A percentile compares a stretch with the other conserved stretches of the same genome.
These are phyloP conservation scores for Ecdyonurus torrentis DNA, from an alignment of 2,888 invertebrate species.

Conservation along the genomic window DNA sequence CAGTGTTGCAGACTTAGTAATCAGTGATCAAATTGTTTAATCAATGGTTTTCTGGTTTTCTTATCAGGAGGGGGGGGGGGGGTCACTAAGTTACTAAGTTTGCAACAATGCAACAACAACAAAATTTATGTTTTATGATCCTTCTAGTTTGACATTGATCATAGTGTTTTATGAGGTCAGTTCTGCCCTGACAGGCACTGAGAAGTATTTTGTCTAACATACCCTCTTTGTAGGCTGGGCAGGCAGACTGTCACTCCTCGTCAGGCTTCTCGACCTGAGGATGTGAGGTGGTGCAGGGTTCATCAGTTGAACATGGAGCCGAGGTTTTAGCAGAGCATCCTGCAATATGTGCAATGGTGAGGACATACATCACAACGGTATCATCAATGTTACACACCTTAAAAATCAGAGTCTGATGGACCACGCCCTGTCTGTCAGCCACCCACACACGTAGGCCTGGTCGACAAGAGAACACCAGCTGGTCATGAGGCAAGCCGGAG, in stretches of 20 bases:
- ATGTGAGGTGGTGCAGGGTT: conserved; percentile 12
- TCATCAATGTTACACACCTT: too few relatives aligned
- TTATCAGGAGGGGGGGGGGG: too few relatives aligned
- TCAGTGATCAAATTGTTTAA: too few relatives aligned
- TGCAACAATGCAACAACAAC: too few relatives aligned
- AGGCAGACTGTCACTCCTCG: neutral
- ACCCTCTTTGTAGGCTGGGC: neutral
- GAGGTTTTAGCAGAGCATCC: conserved; percentile 13
- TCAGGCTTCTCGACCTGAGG: neutral
- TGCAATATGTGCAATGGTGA: conserved; percentile 4
- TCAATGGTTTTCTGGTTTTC: too few relatives aligned
- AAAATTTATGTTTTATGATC: too few relatives aligned
- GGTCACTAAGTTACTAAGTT: too few relatives aligned
- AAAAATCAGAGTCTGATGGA: conserved; percentile 70
- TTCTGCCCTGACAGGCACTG: too few relatives aligned
- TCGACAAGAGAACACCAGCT: conserved; percentile 55
- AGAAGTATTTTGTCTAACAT: too few relatives aligned
- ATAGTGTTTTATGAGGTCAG: too few relatives aligned
- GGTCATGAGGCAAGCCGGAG: conserved; percentile 31
- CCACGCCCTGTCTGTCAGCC: conserved; percentile 54
- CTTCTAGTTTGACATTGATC: too few relatives aligned
- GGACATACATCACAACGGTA: conserved; percentile 4
- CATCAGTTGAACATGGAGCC: conserved; percentile 27
- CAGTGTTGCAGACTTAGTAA: too few relatives aligned
- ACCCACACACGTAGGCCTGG: conserved; percentile 76